Evolutionary conservation across 2,888 invertebrate genomes (phyloP), one percentile per base, ranked within the genome.

Genomic region (Folsomia manolachei): DNA sequence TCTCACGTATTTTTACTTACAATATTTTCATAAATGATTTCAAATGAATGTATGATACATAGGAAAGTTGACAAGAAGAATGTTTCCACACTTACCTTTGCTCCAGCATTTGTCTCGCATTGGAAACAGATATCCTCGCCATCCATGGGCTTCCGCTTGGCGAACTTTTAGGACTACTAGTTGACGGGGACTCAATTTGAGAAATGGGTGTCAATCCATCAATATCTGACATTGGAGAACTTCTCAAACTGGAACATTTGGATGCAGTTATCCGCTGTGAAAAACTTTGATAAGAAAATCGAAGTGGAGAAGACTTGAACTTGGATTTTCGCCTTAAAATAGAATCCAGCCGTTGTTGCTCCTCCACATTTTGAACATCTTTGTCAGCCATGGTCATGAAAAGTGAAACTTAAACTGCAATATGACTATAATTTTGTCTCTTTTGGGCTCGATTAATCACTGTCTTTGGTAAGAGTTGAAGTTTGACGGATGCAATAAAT

Each of bases 211-310:
- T 56, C 56, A 56, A 56, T 56, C 56, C 56, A 56, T 56, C 56
- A 56, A 56, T 56, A 19, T 56, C 56, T 19, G 56, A 56, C 56
- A 56, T 21, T 56, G 56, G 56, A 56, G 56, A 56, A 56, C 56
- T 56, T 56, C n/a, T 56, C 19, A 56, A 56, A 56, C 56, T 56
- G 7, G 56, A 56, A n/a, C 56, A 56, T 56, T 56, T 56, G 56
- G 56, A 56, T 27, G 69, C 69, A 24, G 51, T 62, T 39, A 69
- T 27, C 23, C 69, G 61, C 27, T 69, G 69, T 39, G 69, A 69
- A 61, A 71, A 63, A 61, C 60, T 65, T 65, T 71, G 71, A 71
- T 71, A 71, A 63, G 71, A 71, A 18, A 71, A 71, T 71, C 71
- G 63, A 53, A 71, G 21, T 1, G 71, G 71, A 65, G 71, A 71